These are phyloP conservation scores for Linepithema humile DNA, from an alignment of 1,140 invertebrate genomes.

Conservation along the genomic window DNA sequence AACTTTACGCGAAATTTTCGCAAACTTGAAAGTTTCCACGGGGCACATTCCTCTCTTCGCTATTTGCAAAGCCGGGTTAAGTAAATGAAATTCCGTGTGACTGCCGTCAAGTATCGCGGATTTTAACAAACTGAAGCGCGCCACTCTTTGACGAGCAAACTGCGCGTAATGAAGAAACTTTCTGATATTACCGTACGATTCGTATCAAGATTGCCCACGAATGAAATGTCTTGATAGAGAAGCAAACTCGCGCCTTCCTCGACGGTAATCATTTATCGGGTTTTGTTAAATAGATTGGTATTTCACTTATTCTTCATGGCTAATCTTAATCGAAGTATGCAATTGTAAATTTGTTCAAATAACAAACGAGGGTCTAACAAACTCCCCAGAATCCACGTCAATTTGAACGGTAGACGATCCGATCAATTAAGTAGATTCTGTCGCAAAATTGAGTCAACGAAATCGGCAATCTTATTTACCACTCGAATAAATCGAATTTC, in stretches of 20 bases:
- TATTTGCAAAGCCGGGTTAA: conserved; percentile 53
- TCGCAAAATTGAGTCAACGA: conserved; percentile 10
- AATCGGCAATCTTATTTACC: conserved; percentile 31
- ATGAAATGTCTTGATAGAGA: conserved; percentile 22
- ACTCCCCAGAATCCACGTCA: not conserved
- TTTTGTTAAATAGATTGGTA: conserved; percentile 35
- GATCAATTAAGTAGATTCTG: conserved; percentile 6
- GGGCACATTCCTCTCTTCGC: conserved; percentile 27
- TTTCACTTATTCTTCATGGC: conserved; percentile 16
- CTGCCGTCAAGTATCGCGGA: conserved; percentile 45
- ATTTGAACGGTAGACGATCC: not conserved
- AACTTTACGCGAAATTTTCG: conserved; percentile 34
- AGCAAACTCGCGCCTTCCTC: not conserved
- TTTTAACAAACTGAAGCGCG: conserved; percentile 54
- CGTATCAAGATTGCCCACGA: conserved; percentile 20
- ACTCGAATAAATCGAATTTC: conserved; percentile 12
- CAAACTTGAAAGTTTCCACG: conserved; percentile 28
- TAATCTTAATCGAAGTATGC: not conserved
- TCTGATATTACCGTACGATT: conserved; percentile 43
- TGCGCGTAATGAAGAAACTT: conserved; percentile 58
- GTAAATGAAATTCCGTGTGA: conserved; percentile 57
- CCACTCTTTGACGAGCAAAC: conserved; percentile 52
- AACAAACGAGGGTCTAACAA: not conserved
- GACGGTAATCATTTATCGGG: conserved; percentile 9
- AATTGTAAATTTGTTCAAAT: conserved; percentile 2